Base-by-base conservation (phyloP, 2,797 vertebrate species). In the Sebastiscus albofasciatus region DNA sequence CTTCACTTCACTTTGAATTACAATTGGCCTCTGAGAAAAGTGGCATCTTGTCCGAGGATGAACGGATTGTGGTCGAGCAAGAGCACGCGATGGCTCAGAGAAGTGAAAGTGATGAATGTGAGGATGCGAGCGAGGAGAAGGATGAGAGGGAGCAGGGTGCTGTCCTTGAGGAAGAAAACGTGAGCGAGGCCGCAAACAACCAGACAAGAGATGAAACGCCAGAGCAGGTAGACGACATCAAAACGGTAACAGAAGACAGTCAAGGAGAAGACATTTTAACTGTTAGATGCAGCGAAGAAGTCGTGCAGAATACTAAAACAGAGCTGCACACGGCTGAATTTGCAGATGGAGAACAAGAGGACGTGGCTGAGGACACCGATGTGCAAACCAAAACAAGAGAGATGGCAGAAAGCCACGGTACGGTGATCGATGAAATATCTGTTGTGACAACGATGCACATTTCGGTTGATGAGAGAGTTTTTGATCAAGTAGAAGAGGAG, bases 381-480 rank as follows among this genome's bases (percentile, higher is more conserved):
- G 36, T 74, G 59, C 68, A 83, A 77, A 82, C 59, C 36, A 69
- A 67, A 72, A 29, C 29, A 22, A 61, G 34, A 70, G 67, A 75
- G 54, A 22, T 10, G 0, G 61, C 26, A 26, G 55, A 58, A 46
- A 34, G 14, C 10, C 20, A n/a, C 4, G 14, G 1, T 1, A 2
- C 22, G 27, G 14, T n/a, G 26, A 39, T 5, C 1, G 2, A 29
- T 34, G 49, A 49, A 33, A 55, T 46, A 1, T 3, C 3, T 13
- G 9, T 26, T 0, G 22, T 22, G 18, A 33, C 36, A n/a, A 11
- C n/a, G 34, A 7, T 49, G 61, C n/a, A 74, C 3, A 12, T 49
- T 71, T 65, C 70, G 13, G 8, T 16, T 27, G n/a, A 65, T 34
- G 82, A 75, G 27, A 70, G 4, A 27, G 14, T 20, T 34, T 42